Evolutionary conservation across 2,113 vertebrate species (phyloP), one percentile per base, ranked within the genome.

Genomic region (Alligator mississippiensis): DNA sequence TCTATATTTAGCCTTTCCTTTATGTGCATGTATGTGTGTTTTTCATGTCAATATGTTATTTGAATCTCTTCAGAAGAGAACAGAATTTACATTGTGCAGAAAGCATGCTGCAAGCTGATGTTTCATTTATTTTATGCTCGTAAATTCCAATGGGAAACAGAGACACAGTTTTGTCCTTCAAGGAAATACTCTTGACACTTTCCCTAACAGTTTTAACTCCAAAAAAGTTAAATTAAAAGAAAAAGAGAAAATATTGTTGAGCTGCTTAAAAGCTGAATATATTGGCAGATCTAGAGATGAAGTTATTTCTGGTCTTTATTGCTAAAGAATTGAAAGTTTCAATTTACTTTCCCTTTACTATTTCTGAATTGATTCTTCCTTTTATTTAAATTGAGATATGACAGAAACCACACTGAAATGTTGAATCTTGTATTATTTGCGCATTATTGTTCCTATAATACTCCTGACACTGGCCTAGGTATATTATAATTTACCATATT

Each of bases 81-180:
- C 72, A 61, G 58, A 75, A 87, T 81, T 92, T 34, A 77, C 9
- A 5, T n/a, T 18, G 55, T 86, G 92, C 38, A 61, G 62, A 79
- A 4, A 88, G 25, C 24, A 77, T 91, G 60, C 28, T 83, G 25
- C 60, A 55, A 94, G 80, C 81, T n/a, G 28, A 89, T 90, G 87
- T 74, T 61, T 92, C n/a, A 79, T 95, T 92, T 95, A 64, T 92
- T 95, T 94, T 93, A 74, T 62, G 22, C 34, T 27, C 24, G 57
- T 21, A 80, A 66, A 83, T 87, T 93, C 70, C 60, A 77, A 1
- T 7, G 87, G 13, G 68, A 34, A 94, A 79, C 3, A 47, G 70
- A 74, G 16, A 76, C 90, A 94, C 74, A 47, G 82, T 63, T 47
- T 90, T 77, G 58, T 68, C 83, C 38, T 78, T 85, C 76, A 22